Evolutionary conservation across 2,113 vertebrate species (phyloP).

Genomic region (Cyanistes caeruleus): DNA sequence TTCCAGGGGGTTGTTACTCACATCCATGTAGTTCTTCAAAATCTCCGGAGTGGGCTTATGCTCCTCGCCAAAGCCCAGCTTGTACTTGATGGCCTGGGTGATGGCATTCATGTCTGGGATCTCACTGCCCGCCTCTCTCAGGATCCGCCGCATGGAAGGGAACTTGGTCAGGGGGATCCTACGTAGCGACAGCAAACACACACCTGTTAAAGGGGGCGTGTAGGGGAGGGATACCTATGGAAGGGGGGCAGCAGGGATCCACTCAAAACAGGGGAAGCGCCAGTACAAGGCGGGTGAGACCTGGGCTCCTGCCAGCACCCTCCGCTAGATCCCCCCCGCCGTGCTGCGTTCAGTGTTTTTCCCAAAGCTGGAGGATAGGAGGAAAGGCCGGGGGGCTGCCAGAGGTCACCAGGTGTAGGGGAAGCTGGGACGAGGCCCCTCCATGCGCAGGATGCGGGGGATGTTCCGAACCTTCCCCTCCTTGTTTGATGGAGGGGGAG

Average conservation of each 20-base stretch:
- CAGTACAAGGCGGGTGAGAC: accelerated
- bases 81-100: constrained; percentile 77
- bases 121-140: constrained; percentile 75
- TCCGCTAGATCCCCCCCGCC: accelerated
- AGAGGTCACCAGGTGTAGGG: background rate
- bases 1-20: constrained; percentile 63
- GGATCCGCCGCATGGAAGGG: constrained; percentile 81
- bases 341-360: background rate
- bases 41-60: constrained; percentile 83
- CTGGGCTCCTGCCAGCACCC: background rate
- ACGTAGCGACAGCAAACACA: background rate
- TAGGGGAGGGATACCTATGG: accelerated
- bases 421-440: background rate
- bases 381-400: background rate
- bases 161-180: constrained; percentile 89
- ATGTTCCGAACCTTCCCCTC: background rate
- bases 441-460: accelerated
- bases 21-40: constrained; percentile 90
- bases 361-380: background rate
- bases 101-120: constrained; percentile 70
- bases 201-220: background rate
- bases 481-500: background rate
- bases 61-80: constrained; percentile 74
- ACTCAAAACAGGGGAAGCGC: background rate
- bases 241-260: background rate